Conservation (phyloP, 2,797 vertebrate species). For the Hafferia zeledoni region DNA sequence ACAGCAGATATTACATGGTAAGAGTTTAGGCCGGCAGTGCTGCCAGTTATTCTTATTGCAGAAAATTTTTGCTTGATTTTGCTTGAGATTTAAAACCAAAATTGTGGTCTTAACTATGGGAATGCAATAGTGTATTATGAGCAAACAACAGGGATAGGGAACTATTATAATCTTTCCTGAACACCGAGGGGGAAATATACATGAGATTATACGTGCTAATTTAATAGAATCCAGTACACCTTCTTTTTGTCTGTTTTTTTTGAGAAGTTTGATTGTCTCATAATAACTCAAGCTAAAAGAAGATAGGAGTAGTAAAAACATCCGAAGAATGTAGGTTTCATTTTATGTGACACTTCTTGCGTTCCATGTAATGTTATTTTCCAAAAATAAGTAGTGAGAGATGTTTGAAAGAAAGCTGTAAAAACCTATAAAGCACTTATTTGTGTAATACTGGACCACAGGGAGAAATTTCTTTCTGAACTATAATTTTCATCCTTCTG, state of each 20-base stretch:
- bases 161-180: background rate
- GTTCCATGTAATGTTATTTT: background rate
- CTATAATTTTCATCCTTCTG: conserved; percentile 42
- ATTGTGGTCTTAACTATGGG: background rate
- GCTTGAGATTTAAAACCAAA: background rate
- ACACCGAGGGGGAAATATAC: background rate
- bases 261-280: background rate
- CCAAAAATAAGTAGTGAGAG: background rate
- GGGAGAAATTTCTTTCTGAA: conserved; percentile 57
- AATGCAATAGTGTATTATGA: background rate
- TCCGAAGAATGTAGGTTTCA: background rate
- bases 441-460: conserved; percentile 15
- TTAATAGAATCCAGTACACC: background rate
- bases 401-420: conserved; percentile 21
- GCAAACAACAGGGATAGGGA: background rate
- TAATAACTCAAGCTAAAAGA: background rate
- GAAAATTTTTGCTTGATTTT: background rate
- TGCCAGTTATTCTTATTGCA: background rate
- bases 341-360: background rate
- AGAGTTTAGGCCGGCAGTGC: background rate
- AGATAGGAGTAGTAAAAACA: background rate
- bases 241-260: background rate
- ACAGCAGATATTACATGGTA: background rate
- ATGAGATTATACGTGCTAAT: background rate
- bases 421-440: background rate